Evolutionary conservation across 2,888 invertebrate genomes (phyloP), one percentile per base, ranked within the genome.

Genomic region (Drosophila lutescens): DNA sequence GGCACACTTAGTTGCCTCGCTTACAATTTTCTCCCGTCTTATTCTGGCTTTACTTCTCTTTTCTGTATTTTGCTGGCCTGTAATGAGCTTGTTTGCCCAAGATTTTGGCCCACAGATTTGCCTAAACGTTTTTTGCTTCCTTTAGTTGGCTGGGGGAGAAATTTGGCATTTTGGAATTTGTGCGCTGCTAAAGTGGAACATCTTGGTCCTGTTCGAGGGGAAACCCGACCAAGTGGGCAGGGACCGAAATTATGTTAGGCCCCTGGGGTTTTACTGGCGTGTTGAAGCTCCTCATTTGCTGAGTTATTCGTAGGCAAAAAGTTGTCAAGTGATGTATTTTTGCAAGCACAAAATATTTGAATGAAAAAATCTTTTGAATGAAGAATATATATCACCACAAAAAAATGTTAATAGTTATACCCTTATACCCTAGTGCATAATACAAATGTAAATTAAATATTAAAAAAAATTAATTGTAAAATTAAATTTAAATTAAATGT

Each of bases 81-180:
- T 86, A 80, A 83, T 86, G 84, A 84, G 77, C 79, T 78, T 83
- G 80, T 86, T 86, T 86, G 72, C 68, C 46, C 57, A 51, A 78
- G 84, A 85, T 88, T 74, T 73, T 66, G 43, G 49, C 34, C 54
- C 44, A 70, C 73, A 75, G 82, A 87, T 83, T 88, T 88, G 75
- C 73, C 56, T 88, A 88, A 88, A 74, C 56, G 69, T 47, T 79
- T 68, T 56, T 23, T 38, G 36, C 23, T 51, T 34, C 50, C 51
- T 15, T 50, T 10, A 34, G 32, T 34, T 43, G 20, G 23, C 53
- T 32, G 34, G 2, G 44, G 2, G 51, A 10, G 36, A 47, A 47
- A 20, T 38, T 46, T 13, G 10, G 15, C 20, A 32, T 32, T 56
- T 53, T 2, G 26, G 38, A 40, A 40, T 44, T 51, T 51, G 38